Evolutionary conservation across 2,797 vertebrate species (phyloP).

Genomic region (Lacerta agilis): DNA sequence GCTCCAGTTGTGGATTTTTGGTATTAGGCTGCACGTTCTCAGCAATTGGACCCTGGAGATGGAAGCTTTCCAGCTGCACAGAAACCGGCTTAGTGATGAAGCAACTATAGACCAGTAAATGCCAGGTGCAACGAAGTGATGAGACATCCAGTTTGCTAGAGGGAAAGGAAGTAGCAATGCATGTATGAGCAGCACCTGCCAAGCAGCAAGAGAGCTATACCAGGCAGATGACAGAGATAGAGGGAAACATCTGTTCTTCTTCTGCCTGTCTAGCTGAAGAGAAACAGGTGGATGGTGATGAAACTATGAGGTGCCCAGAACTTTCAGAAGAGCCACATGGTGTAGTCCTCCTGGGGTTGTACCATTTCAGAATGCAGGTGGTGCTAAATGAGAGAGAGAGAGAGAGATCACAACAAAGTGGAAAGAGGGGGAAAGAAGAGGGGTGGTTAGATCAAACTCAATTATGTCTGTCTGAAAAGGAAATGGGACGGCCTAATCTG

Average conservation of each 20-base stretch:
- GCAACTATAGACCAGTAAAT: neutral
- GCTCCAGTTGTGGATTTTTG: neutral
- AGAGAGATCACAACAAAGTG: neutral
- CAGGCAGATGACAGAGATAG: accelerated
- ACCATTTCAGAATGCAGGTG: neutral
- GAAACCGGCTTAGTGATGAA: neutral
- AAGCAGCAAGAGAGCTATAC: neutral
- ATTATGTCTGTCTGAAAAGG: no score
- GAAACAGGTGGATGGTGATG: neutral
- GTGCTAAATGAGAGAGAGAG: neutral
- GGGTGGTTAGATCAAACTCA: neutral
- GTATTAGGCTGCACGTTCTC: neutral
- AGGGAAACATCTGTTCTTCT: neutral
- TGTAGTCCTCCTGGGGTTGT: neutral
- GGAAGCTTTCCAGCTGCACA: neutral
- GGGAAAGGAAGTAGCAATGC: neutral
- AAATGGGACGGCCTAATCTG: no score
- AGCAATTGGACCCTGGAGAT: constrained; percentile 8
- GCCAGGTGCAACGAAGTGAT: neutral
- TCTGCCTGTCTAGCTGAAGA: neutral
- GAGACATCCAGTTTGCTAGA: neutral
- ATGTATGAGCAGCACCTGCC: constrained; percentile 4
- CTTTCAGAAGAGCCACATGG: neutral
- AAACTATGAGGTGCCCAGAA: neutral
- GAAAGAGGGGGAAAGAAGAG: neutral